phyloP scores from a whole-genome alignment of 2,113 vertebrate genomes.

The Lophochroa leadbeateri region DNA sequence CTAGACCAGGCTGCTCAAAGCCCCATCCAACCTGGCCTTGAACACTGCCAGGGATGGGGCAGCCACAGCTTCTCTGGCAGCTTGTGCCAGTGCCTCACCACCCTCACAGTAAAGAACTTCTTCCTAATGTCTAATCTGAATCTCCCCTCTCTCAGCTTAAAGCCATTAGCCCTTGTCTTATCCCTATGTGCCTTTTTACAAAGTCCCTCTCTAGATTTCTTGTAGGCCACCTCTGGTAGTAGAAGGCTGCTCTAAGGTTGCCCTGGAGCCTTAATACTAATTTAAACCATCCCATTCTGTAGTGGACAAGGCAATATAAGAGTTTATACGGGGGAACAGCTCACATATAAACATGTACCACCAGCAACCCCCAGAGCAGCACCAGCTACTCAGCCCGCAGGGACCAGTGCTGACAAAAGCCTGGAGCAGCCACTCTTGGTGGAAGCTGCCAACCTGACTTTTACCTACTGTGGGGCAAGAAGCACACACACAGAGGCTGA shows the following conservation, averaged over 20 bases:
- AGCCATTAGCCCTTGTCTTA: background rate
- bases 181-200: background rate
- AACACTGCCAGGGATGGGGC: background rate
- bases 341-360: accelerated
- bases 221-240: background rate
- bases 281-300: background rate
- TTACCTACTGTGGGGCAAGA: accelerated
- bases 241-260: background rate
- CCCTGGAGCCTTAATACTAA: background rate
- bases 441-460: background rate
- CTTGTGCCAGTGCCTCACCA: background rate
- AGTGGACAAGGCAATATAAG: accelerated
- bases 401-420: too few species aligned
- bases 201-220: background rate
- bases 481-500: accelerated
- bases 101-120: background rate
- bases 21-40: background rate
- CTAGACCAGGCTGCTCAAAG: background rate
- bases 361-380: background rate
- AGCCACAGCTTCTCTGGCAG: background rate
- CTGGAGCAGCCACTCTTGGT: background rate
- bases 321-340: background rate
- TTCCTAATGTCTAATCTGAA: background rate
- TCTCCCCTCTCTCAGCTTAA: background rate
- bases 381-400: accelerated